Percentiles rank a stretch among this genome's conserved stretches.
Evolutionary conservation across 2,113 vertebrate species (phyloP).

Genomic region (Terrapene triunguis): DNA sequence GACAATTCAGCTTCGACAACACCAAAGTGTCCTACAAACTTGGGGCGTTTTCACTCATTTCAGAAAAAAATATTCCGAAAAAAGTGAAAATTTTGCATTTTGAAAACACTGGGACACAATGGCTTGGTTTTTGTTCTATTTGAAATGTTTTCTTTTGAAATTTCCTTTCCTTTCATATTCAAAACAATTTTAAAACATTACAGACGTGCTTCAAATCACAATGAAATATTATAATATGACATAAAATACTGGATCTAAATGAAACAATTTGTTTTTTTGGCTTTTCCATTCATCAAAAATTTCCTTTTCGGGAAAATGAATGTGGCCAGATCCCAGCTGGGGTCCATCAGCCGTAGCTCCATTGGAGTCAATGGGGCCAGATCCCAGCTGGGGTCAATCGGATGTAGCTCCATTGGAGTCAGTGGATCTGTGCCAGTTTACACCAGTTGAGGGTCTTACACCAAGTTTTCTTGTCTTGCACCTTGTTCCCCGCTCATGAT

Average conservation of each 20-base stretch:
- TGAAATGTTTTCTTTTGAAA: neutral
- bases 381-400: no score
- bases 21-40: neutral
- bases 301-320: neutral
- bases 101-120: neutral
- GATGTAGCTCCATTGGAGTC: no score
- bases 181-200: neutral
- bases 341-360: no score
- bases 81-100: neutral
- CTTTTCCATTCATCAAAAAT: neutral
- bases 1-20: neutral
- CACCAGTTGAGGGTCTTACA: neutral
- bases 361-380: no score
- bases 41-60: neutral
- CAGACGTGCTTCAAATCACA: neutral
- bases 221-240: neutral
- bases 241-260: neutral
- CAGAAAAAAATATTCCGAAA: neutral
- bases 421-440: neutral
- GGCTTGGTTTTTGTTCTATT: neutral
- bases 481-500: neutral
- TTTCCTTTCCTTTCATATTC: neutral
- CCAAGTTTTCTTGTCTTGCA: neutral
- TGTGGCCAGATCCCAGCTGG: neutral
- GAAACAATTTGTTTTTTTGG: neutral